Evolutionary conservation across 2,888 invertebrate species (phyloP).

Genomic region (Hirtodrosophila trivittata): DNA sequence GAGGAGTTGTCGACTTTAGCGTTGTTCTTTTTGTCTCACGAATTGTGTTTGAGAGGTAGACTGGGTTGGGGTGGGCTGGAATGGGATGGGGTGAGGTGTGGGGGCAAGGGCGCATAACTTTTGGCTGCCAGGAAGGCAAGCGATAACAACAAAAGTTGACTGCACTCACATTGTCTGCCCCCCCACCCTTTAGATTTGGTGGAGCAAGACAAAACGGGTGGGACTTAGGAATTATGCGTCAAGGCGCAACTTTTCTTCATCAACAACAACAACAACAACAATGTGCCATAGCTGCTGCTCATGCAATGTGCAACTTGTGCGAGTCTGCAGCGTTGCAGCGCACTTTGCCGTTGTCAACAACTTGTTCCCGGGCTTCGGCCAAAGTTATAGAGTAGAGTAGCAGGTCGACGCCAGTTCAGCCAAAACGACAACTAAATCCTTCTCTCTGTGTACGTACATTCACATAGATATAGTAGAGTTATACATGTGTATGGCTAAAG

Average conservation of each 20-base stretch:
- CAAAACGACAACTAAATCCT: slow-evolving; percentile 46
- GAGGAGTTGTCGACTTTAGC: slow-evolving; percentile 22
- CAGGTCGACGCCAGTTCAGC: slow-evolving; percentile 26
- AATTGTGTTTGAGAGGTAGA: neutral
- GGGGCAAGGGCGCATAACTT: slow-evolving; percentile 31
- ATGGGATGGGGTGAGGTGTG: neutral
- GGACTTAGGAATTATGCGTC: slow-evolving; percentile 65
- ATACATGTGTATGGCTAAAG: slow-evolving; percentile 16
- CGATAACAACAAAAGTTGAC: slow-evolving; percentile 70
- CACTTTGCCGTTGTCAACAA: slow-evolving; percentile 56
- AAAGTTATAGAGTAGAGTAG: slow-evolving; percentile 27
- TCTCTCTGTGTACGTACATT: slow-evolving; percentile 18
- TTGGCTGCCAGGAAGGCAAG: slow-evolving; percentile 51
- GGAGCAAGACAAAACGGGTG: neutral
- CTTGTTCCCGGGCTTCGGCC: slow-evolving; percentile 36
- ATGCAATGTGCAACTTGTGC: slow-evolving; percentile 22
- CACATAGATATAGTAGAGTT: neutral
- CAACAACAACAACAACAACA: slow-evolving; percentile 15
- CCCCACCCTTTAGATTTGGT: neutral
- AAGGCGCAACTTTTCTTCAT: slow-evolving; percentile 53
- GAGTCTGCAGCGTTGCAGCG: slow-evolving; percentile 15
- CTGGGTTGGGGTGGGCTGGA: neutral
- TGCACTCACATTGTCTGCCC: slow-evolving; percentile 43
- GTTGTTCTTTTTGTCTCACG: slow-evolving; percentile 15
- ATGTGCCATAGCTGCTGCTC: slow-evolving; percentile 5